These are phyloP conservation scores for Epicampocera succincta DNA, from an alignment of 2,888 invertebrate genomes.

Conservation along the genomic window DNA sequence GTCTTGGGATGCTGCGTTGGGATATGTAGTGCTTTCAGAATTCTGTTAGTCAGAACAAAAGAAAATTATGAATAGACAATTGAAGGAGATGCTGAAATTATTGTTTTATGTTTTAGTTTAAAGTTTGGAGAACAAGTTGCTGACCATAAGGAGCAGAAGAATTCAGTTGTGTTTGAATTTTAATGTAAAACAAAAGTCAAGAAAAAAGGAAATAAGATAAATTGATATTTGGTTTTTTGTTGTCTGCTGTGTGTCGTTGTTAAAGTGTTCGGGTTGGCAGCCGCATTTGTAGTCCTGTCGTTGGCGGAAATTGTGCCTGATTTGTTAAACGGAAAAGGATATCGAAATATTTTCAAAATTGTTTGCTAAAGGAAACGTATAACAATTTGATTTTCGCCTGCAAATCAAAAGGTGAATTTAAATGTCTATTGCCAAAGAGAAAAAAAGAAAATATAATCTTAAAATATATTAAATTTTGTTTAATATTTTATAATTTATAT, in stretches of 20 bases:
- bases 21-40: background rate
- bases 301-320: slow-evolving; percentile 68
- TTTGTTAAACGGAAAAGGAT: slow-evolving; percentile 70
- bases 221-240: too few species aligned
- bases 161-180: too few species aligned
- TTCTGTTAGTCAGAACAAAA: background rate
- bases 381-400: slow-evolving; percentile 50
- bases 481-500: background rate
- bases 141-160: too few species aligned
- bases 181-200: background rate
- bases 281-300: slow-evolving; percentile 24
- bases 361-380: slow-evolving; percentile 64
- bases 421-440: slow-evolving; percentile 3
- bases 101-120: too few species aligned
- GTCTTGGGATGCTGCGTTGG: slow-evolving; percentile 3
- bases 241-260: background rate
- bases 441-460: background rate
- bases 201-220: background rate
- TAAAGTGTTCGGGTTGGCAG: slow-evolving; percentile 20
- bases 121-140: too few species aligned
- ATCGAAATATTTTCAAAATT: slow-evolving; percentile 68
- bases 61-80: background rate
- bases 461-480: background rate
- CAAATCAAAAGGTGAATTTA: slow-evolving; percentile 48
- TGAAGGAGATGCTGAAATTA: background rate